Evolutionary conservation across 2,113 vertebrate species (phyloP).

Genomic region (Acrocephalus kingi): DNA sequence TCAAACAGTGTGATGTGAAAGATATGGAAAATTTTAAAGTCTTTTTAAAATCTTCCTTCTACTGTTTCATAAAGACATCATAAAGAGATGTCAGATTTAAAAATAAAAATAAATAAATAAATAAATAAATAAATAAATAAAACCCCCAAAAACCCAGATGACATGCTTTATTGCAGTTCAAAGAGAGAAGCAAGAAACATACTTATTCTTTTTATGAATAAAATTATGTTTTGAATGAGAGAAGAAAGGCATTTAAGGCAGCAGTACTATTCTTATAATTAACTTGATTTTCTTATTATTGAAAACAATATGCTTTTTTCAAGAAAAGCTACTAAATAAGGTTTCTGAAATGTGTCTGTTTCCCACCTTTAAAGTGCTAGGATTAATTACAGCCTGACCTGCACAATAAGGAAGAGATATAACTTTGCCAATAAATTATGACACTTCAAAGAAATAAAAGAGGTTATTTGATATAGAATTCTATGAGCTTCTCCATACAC

Average conservation of each 20-base stretch:
- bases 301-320: constrained; percentile 65
- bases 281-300: constrained; percentile 62
- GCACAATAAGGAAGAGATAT: not conserved
- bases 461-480: constrained; percentile 7
- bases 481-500: not conserved
- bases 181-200: constrained; percentile 26
- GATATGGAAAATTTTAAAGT: constrained; percentile 32
- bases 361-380: constrained; percentile 48
- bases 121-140: not conserved
- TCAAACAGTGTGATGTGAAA: constrained; percentile 30
- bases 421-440: constrained; percentile 40
- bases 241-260: constrained; percentile 52
- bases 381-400: constrained; percentile 64
- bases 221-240: constrained; percentile 54
- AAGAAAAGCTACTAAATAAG: constrained; percentile 58
- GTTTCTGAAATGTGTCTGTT: constrained; percentile 64
- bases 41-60: constrained; percentile 26
- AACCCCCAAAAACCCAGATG: too few relatives aligned
- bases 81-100: not conserved
- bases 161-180: not conserved
- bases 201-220: constrained; percentile 62
- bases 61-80: constrained; percentile 34
- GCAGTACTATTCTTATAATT: constrained; percentile 60
- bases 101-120: not conserved
- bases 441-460: constrained; percentile 36